Percentiles rank a stretch among this genome's conserved stretches.
phyloP scores from a whole-genome alignment of 2,113 vertebrate genomes.

The Canis aureus region DNA sequence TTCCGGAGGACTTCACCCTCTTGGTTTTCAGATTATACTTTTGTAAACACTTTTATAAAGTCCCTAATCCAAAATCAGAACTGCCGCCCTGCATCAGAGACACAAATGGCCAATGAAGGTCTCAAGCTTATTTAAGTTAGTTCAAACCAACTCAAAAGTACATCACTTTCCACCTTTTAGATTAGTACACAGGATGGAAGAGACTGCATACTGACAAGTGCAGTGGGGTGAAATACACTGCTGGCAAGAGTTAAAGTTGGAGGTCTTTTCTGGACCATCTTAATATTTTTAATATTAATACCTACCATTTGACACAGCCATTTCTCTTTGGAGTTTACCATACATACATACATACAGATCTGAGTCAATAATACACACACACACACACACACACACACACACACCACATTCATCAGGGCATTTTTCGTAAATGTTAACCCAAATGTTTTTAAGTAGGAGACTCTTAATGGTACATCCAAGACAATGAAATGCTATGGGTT shows the following conservation, averaged over 20 bases:
- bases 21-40: neutral
- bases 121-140: neutral
- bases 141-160: neutral
- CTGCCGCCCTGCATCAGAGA: neutral
- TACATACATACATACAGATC: neutral
- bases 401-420: neutral
- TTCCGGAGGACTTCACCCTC: neutral
- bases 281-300: neutral
- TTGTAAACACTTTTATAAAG: neutral
- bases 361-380: neutral
- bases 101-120: neutral
- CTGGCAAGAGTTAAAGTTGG: neutral
- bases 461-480: neutral
- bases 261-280: conserved; percentile 9
- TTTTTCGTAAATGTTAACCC: neutral
- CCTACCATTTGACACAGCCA: neutral
- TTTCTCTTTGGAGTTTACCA: conserved; percentile 6
- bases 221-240: too few relatives aligned
- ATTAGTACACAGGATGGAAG: neutral
- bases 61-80: conserved; percentile 31
- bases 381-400: neutral
- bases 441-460: neutral
- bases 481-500: neutral
- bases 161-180: neutral
- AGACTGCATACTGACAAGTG: neutral